These are phyloP conservation scores for Chondrosia reniformis DNA, from an alignment of 37 sponge, comb jelly and placozoan species.

Conservation along the genomic window DNA sequence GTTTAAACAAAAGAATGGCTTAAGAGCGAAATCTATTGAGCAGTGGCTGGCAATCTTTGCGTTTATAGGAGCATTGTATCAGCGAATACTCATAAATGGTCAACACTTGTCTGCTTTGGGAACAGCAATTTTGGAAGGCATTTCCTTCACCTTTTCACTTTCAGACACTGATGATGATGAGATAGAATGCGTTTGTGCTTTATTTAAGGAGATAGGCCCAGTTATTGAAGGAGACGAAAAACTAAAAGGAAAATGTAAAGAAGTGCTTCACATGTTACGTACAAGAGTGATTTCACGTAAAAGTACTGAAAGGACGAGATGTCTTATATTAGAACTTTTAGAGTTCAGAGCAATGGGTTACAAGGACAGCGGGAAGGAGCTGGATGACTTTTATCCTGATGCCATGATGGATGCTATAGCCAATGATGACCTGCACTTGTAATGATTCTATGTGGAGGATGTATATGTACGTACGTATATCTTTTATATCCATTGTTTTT, in stretches of 20 bases:
- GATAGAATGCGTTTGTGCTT: constrained; percentile 57
- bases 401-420: constrained; percentile 65
- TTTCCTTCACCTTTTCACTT: constrained; percentile 21
- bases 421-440: constrained; percentile 40
- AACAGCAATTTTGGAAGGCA: constrained; percentile 34
- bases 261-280: constrained; percentile 25
- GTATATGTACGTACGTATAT: not conserved
- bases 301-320: constrained; percentile 29
- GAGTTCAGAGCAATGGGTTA: constrained; percentile 61
- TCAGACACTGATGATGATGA: constrained; percentile 60
- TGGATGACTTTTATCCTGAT: constrained; percentile 56
- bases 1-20: constrained; percentile 36
- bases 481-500: not conserved
- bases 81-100: constrained; percentile 4
- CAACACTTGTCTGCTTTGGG: constrained; percentile 22
- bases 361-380: constrained; percentile 41
- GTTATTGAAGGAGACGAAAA: not conserved
- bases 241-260: not conserved
- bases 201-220: constrained; percentile 49
- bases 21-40: constrained; percentile 58
- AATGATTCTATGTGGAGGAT: not conserved
- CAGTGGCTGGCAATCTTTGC: constrained; percentile 63
- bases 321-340: constrained; percentile 53
- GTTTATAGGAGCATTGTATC: constrained; percentile 50
- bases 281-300: constrained; percentile 23